Conservation (phyloP, 2,888 invertebrate species). For the Oxyscelio sp. region DNA sequence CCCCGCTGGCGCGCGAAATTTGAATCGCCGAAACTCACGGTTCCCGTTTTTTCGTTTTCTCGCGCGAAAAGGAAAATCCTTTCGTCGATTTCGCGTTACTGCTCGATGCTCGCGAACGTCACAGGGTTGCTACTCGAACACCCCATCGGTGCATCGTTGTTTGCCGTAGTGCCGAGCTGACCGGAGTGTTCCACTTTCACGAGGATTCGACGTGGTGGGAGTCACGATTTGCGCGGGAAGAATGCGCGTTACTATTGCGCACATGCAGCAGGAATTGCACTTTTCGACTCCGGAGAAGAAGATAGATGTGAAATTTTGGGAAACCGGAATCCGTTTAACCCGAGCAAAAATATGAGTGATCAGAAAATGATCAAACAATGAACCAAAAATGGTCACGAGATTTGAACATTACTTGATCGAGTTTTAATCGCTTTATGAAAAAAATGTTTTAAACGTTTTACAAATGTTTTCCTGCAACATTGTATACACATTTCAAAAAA, state of each 20-base stretch:
- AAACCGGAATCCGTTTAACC: too few species aligned
- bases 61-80: not conserved
- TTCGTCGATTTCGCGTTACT: slow-evolving; percentile 15
- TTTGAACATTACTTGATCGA: too few species aligned
- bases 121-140: slow-evolving; percentile 56
- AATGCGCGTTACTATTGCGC: slow-evolving; percentile 79
- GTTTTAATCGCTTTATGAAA: too few species aligned
- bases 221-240: slow-evolving; percentile 83
- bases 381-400: too few species aligned
- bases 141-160: slow-evolving; percentile 78
- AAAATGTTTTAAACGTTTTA: too few species aligned
- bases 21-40: slow-evolving; percentile 7
- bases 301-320: too few species aligned
- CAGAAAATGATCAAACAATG: too few species aligned
- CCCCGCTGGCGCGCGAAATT: slow-evolving; percentile 44
- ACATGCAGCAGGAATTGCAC: slow-evolving; percentile 51
- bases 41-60: not conserved
- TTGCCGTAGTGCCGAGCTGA: slow-evolving; percentile 86
- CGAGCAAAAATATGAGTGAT: too few species aligned
- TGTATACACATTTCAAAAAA: too few species aligned
- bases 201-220: slow-evolving; percentile 80
- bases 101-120: slow-evolving; percentile 38
- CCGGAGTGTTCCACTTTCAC: slow-evolving; percentile 86
- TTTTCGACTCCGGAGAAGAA: slow-evolving; percentile 18
- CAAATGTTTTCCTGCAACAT: too few species aligned